Evolutionary conservation across 2,113 vertebrate genomes (phyloP).

Genomic region (Leiothrix lutea): DNA sequence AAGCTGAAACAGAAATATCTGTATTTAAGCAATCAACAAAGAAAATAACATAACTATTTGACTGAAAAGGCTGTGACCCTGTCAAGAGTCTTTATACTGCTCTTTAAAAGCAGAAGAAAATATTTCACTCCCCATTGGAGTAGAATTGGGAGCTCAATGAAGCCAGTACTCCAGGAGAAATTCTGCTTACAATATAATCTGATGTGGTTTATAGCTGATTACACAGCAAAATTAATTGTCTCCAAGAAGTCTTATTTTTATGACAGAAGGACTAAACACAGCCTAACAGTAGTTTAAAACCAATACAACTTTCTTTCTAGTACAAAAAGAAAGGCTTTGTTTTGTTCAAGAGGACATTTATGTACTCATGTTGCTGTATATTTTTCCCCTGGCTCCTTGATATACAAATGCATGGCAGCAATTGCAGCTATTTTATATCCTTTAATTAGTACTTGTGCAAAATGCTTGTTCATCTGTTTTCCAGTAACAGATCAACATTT

Average conservation of each 20-base stretch:
- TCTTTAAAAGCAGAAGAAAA: not conserved
- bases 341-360: not conserved
- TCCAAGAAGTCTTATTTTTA: not conserved
- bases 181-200: not conserved
- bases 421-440: not conserved
- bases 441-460: not conserved
- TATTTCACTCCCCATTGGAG: not conserved
- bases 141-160: not conserved
- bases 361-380: not conserved
- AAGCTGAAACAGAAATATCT: not conserved
- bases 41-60: not conserved
- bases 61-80: not conserved
- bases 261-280: not conserved
- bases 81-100: not conserved
- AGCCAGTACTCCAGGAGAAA: not conserved
- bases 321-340: not conserved
- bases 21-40: not conserved
- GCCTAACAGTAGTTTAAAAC: not conserved
- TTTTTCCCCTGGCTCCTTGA: not conserved
- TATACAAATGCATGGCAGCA: not conserved
- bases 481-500: not conserved
- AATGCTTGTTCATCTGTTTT: constrained; percentile 8
- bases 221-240: not conserved
- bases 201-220: not conserved
- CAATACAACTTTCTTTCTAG: not conserved